Percentiles rank a stretch among this genome's conserved stretches.
phyloP scores from a whole-genome alignment of 2,113 vertebrate genomes.

The Probosciger aterrimus region DNA sequence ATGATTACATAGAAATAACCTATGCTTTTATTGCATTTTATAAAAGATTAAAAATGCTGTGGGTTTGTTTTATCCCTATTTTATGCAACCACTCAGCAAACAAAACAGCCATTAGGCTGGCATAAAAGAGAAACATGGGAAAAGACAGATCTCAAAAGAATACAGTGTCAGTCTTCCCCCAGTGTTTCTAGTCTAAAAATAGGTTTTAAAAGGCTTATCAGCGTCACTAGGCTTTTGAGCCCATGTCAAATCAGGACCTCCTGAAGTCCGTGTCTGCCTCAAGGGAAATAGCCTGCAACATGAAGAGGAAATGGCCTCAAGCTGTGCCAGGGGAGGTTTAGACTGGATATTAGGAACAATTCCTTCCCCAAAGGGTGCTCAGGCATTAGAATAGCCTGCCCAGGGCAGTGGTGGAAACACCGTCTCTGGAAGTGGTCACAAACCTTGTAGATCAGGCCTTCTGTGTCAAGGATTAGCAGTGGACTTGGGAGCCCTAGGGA shows the following conservation, averaged over 20 bases:
- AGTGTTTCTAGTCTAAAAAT: neutral
- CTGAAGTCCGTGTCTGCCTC: neutral
- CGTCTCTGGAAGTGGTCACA: neutral
- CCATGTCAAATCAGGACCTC: neutral
- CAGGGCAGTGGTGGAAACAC: neutral
- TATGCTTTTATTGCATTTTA: neutral
- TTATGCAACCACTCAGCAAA: neutral
- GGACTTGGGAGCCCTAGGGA: neutral
- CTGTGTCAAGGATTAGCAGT: neutral
- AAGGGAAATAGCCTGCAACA: neutral
- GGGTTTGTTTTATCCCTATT: neutral
- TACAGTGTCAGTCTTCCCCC: neutral
- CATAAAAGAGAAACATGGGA: neutral
- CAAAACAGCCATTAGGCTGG: neutral
- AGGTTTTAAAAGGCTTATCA: neutral
- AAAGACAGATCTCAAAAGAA: neutral
- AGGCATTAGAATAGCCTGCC: neutral
- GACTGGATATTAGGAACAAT: neutral
- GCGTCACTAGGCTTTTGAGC: neutral
- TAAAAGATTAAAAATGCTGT: conserved; percentile 21
- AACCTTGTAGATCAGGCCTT: neutral
- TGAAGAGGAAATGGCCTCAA: neutral
- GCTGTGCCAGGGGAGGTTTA: neutral
- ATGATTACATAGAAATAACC: neutral
- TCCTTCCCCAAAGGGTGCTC: neutral